phyloP scores from a whole-genome alignment of 1,140 invertebrate genomes.

The Tribolium castaneum region DNA sequence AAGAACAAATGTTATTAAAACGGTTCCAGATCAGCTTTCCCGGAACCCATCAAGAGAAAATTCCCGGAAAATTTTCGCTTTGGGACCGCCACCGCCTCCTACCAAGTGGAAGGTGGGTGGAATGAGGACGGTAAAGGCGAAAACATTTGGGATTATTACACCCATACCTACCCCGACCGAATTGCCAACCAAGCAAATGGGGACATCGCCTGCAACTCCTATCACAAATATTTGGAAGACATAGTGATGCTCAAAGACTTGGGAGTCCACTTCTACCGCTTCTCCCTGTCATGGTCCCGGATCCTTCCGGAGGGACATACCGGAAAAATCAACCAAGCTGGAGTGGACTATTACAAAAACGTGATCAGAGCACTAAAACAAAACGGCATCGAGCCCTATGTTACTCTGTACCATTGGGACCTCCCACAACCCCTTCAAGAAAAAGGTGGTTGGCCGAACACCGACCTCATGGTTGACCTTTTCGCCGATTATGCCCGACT shows the following conservation, averaged over 20 bases:
- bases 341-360: conserved; percentile 71
- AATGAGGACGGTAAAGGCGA: conserved; percentile 56
- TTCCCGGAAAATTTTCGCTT: conserved; percentile 68
- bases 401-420: conserved; percentile 65
- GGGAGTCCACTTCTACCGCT: conserved; percentile 67
- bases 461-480: conserved; percentile 52
- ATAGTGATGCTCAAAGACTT: conserved; percentile 64
- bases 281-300: conserved; percentile 74
- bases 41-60: conserved; percentile 15
- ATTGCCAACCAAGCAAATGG: conserved; percentile 66
- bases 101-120: conserved; percentile 80
- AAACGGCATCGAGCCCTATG: conserved; percentile 72
- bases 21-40: conserved; percentile 65
- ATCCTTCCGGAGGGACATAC: conserved; percentile 69
- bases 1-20: conserved; percentile 52
- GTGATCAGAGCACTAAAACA: conserved; percentile 70
- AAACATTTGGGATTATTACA: conserved; percentile 62
- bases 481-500: conserved; percentile 60
- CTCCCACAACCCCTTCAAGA: conserved; percentile 59
- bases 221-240: conserved; percentile 67
- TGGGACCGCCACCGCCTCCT: conserved; percentile 65
- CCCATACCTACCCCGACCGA: conserved; percentile 52
- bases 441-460: conserved; percentile 60
- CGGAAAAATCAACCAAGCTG: conserved; percentile 66
- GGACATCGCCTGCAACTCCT: conserved; percentile 66